Evolutionary conservation across 2,888 invertebrate genomes (phyloP).

Genomic region (Ophion obscuratus): DNA sequence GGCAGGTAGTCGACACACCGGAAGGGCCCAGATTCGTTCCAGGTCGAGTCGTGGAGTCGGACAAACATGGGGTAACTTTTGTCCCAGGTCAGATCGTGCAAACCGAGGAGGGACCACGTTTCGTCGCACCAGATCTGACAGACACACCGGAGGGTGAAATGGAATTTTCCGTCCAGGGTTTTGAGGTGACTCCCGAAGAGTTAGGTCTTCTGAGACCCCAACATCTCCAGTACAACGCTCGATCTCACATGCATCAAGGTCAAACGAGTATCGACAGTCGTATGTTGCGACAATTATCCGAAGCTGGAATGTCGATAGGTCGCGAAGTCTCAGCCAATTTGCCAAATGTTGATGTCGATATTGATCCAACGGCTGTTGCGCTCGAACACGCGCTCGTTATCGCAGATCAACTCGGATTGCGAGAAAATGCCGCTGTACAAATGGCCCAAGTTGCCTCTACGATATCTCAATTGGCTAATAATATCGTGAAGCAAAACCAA

Average conservation of each 20-base stretch:
- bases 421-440: constrained; percentile 82
- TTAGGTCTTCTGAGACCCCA: constrained; percentile 83
- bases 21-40: constrained; percentile 88
- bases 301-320: constrained; percentile 89
- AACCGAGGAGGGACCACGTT: constrained; percentile 86
- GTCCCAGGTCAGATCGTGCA: constrained; percentile 85
- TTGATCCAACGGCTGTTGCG: constrained; percentile 81
- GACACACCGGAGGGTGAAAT: constrained; percentile 88
- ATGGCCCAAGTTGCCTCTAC: constrained; percentile 84
- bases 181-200: constrained; percentile 85
- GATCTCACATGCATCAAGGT: constrained; percentile 82
- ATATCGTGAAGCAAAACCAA: constrained; percentile 76
- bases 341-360: constrained; percentile 87
- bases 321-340: constrained; percentile 87
- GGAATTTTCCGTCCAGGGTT: constrained; percentile 90
- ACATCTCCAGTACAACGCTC: constrained; percentile 78
- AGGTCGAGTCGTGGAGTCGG: constrained; percentile 85
- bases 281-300: constrained; percentile 88
- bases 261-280: constrained; percentile 88
- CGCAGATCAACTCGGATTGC: constrained; percentile 81
- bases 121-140: constrained; percentile 89
- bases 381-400: constrained; percentile 79
- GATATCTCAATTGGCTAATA: constrained; percentile 80
- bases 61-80: constrained; percentile 84
- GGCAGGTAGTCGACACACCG: constrained; percentile 90